Evolutionary conservation across 1,140 invertebrate species (phyloP).

Genomic region (Eriocheir sinensis): DNA sequence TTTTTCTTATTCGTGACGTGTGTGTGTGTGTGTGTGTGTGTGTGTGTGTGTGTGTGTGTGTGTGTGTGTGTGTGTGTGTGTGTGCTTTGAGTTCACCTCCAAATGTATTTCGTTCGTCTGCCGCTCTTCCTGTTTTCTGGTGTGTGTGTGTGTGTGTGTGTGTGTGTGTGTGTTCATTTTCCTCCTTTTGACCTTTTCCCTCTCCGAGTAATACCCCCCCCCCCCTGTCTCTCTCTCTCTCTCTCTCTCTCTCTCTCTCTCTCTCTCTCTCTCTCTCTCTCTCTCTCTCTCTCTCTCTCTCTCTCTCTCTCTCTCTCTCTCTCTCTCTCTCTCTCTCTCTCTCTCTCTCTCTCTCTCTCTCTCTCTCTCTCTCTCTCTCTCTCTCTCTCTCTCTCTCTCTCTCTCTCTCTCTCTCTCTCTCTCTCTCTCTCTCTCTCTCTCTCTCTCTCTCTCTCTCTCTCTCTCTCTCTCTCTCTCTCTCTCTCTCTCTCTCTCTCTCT

Average conservation of each 20-base stretch:
- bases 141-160: no score
- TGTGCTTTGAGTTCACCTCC: no score
- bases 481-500: background rate
- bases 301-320: constrained; percentile 1
- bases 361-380: background rate
- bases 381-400: background rate
- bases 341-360: background rate
- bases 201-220: no score
- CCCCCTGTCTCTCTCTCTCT: background rate
- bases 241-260: background rate
- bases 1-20: no score
- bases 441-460: background rate
- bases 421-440: constrained; percentile 9
- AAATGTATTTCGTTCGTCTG: no score
- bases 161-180: no score
- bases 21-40: no score
- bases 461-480: background rate
- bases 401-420: background rate
- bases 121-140: no score
- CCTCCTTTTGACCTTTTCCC: background rate
- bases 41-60: no score
- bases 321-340: background rate
- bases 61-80: no score
- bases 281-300: background rate
- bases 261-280: background rate